phyloP scores from a whole-genome alignment of 2,113 vertebrate species.

The Menura novaehollandiae region DNA sequence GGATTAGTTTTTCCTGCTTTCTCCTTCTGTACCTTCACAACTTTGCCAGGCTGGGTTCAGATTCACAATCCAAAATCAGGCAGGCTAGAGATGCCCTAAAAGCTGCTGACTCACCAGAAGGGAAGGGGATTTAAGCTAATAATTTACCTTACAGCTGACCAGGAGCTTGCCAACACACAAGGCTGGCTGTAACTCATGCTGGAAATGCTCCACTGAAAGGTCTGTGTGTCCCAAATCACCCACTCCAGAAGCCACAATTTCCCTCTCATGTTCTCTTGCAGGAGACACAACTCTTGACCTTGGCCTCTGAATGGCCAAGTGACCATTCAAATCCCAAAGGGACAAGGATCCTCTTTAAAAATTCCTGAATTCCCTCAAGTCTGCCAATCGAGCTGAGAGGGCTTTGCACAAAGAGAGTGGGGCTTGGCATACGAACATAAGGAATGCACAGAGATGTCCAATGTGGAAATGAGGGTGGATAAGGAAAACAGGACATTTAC shows the following conservation, averaged over 20 bases:
- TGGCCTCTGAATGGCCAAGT: neutral
- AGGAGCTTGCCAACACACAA: neutral
- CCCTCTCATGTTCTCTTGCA: neutral
- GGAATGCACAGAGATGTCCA: neutral
- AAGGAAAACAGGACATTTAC: neutral
- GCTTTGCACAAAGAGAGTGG: neutral
- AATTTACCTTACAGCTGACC: neutral
- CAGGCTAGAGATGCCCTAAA: neutral
- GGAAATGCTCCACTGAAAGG: neutral
- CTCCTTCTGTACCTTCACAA: neutral
- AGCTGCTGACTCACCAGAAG: neutral
- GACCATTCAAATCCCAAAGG: neutral
- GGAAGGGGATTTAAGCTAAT: neutral
- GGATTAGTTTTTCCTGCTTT: neutral
- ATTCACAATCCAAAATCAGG: rapidly evolving
- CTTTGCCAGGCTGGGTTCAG: neutral
- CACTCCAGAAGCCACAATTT: neutral
- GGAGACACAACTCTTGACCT: neutral
- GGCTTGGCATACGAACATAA: neutral
- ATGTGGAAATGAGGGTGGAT: rapidly evolving
- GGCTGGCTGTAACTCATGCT: neutral
- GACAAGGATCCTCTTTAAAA: neutral
- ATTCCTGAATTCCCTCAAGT: neutral
- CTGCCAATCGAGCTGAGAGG: neutral
- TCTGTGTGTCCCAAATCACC: neutral